phyloP scores from a whole-genome alignment of 2,113 vertebrate species.

The Trochalopteron elliotii region DNA sequence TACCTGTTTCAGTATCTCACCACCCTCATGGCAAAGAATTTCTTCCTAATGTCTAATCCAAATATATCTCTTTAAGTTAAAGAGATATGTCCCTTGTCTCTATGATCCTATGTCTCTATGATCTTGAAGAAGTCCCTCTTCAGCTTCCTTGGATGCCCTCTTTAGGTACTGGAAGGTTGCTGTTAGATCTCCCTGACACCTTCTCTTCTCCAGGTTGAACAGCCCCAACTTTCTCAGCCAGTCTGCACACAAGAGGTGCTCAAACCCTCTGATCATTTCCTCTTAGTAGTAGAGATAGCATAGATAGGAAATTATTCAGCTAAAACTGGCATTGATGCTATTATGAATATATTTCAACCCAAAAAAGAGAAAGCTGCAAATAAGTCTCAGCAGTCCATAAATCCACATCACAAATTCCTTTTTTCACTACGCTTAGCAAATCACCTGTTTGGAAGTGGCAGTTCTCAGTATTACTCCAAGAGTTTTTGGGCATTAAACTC shows the following conservation, averaged over 20 bases:
- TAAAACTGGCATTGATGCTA: constrained; percentile 11
- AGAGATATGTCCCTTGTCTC: too few species aligned
- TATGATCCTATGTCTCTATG: too few species aligned
- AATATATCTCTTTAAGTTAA: not conserved
- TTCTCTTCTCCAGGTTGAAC: not conserved
- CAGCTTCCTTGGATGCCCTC: not conserved
- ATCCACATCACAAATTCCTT: constrained; percentile 16
- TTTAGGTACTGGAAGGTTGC: not conserved
- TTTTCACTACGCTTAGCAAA: constrained; percentile 30
- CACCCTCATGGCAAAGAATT: not conserved
- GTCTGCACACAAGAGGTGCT: not conserved
- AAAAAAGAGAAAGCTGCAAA: not conserved
- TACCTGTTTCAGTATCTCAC: not conserved
- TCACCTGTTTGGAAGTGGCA: constrained; percentile 34
- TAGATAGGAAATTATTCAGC: not conserved
- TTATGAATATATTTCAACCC: constrained; percentile 38
- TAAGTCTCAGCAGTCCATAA: constrained; percentile 28
- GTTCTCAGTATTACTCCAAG: constrained; percentile 55
- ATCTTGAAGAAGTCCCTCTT: not conserved
- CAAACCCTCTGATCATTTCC: not conserved
- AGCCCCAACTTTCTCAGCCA: not conserved
- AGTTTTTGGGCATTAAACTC: constrained; percentile 36
- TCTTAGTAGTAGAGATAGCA: not conserved
- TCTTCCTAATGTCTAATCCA: not conserved
- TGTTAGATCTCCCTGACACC: too few species aligned